Percentiles rank a stretch among this genome's conserved stretches.
Evolutionary conservation across 1,140 invertebrate genomes (phyloP).

Genomic region (Drosophila neocordata): DNA sequence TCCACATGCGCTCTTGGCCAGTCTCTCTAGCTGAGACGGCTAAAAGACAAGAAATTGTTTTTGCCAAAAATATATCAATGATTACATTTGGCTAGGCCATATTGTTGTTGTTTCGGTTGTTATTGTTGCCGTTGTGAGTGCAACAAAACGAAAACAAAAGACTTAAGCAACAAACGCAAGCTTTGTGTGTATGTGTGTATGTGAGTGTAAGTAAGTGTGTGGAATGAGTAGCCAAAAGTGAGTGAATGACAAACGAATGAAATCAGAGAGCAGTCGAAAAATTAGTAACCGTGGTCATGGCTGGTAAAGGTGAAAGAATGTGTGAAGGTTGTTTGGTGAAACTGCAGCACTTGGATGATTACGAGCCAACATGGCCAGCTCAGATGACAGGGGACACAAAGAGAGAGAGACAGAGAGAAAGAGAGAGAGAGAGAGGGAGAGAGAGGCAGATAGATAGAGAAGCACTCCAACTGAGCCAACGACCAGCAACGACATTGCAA

Average conservation of each 20-base stretch:
- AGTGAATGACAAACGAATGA: slow-evolving; percentile 25
- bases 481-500: slow-evolving; percentile 83
- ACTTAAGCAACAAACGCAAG: slow-evolving; percentile 74
- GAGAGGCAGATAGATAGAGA: slow-evolving; percentile 9
- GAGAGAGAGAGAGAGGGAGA: neutral
- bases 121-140: slow-evolving; percentile 31
- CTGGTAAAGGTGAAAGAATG: slow-evolving; percentile 82
- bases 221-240: slow-evolving; percentile 31
- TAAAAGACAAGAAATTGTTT: slow-evolving; percentile 34
- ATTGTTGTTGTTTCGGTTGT: slow-evolving; percentile 17
- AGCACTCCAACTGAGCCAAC: slow-evolving; percentile 79
- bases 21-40: slow-evolving; percentile 7
- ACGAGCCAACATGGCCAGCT: slow-evolving; percentile 56
- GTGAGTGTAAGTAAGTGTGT: slow-evolving; percentile 1
- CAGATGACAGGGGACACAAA: slow-evolving; percentile 42
- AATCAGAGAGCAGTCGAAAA: slow-evolving; percentile 34
- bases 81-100: slow-evolving; percentile 66
- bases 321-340: slow-evolving; percentile 83
- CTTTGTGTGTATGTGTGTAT: neutral
- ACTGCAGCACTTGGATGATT: slow-evolving; percentile 75
- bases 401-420: neutral
- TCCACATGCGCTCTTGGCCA: slow-evolving; percentile 51
- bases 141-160: slow-evolving; percentile 71
- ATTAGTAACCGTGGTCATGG: slow-evolving; percentile 83
- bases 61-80: slow-evolving; percentile 76